These are phyloP conservation scores for Drosophila mayaguana DNA, from an alignment of 2,888 invertebrate genomes.

Conservation along the genomic window DNA sequence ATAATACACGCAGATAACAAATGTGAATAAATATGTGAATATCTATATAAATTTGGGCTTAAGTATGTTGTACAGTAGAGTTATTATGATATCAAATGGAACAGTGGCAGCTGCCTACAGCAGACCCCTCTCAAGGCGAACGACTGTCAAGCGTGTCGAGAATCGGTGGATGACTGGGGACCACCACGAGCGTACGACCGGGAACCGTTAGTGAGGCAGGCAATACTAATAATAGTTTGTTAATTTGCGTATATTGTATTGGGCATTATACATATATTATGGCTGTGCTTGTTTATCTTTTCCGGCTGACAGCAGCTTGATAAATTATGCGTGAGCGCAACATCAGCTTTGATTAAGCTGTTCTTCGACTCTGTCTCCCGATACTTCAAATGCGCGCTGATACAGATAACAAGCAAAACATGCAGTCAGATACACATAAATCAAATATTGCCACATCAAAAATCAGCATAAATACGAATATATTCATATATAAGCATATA, in stretches of 20 bases:
- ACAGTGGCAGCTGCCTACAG: conserved; percentile 44
- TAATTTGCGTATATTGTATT: conserved; percentile 70
- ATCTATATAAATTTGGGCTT: conserved; percentile 45
- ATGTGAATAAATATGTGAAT: conserved; percentile 28
- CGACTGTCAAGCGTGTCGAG: conserved; percentile 61
- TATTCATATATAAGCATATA: not conserved
- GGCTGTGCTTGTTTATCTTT: conserved; percentile 48
- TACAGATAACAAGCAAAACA: conserved; percentile 39
- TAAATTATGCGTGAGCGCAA: conserved; percentile 56
- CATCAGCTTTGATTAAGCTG: conserved; percentile 69
- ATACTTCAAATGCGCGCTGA: conserved; percentile 51
- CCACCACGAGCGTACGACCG: conserved; percentile 47
- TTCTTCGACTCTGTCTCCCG: conserved; percentile 22
- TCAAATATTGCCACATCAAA: conserved; percentile 55
- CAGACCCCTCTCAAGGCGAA: conserved; percentile 57
- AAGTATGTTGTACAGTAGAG: conserved; percentile 47
- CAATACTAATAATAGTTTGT: conserved; percentile 68
- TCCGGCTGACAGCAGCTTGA: conserved; percentile 66
- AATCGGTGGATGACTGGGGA: conserved; percentile 21
- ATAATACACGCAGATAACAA: conserved; percentile 50
- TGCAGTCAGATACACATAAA: conserved; percentile 53
- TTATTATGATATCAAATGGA: conserved; percentile 65
- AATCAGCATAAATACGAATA: conserved; percentile 18
- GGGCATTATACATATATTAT: conserved; percentile 18
- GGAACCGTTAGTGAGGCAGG: conserved; percentile 68